Evolutionary conservation across 2,113 vertebrate genomes (phyloP), one percentile per base, ranked within the genome.

Genomic region (Corynorhinus townsendii): DNA sequence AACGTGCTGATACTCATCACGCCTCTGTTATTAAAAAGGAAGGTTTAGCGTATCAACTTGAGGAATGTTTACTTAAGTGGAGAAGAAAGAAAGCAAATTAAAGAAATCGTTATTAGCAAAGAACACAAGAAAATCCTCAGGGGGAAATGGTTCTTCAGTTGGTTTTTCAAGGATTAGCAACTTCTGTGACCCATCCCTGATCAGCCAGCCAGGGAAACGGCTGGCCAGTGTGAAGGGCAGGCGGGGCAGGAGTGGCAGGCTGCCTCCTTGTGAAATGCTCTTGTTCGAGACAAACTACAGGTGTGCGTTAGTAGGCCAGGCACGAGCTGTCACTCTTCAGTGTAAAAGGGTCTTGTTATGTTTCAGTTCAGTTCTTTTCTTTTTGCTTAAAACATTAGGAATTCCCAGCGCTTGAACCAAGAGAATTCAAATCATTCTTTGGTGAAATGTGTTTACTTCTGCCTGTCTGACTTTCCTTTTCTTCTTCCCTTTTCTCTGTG

Each of bases 301-400:
- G 71, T 92, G 56, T 49, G 24, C 2, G 7, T 30, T 4, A 28
- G 40, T n/a, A 56, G 75, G 49, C 72, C 30, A 54, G 43, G 38
- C 89, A 54, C 7, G 5, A 26, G 40, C 64, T 86, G 0, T 76
- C 8, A 59, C 86, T 93, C 91, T 73, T 93, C 15, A 4, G 72
- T 84, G 59, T 95, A 52, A 45, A 76, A 93, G 49, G 71, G 43
- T 56, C 76, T 87, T 45, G 24, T 66, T 66, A 54, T 26, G 5
- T 93, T 97, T 90, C 28, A 19, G 89, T 94, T 62, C 20, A 64
- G 95, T 93, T 79, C 66, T 77, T 94, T 97, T 96, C 71, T 49
- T 86, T 79, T 83, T 96, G 77, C 90, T 89, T 89, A 93, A 89
- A 94, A 77, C 88, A 76, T 38, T 59, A 43, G 68, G 59, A 85